Evolutionary conservation across 2,888 invertebrate genomes (phyloP), one percentile per base, ranked within the genome.

Genomic region (Agrenia bidenticulata): DNA sequence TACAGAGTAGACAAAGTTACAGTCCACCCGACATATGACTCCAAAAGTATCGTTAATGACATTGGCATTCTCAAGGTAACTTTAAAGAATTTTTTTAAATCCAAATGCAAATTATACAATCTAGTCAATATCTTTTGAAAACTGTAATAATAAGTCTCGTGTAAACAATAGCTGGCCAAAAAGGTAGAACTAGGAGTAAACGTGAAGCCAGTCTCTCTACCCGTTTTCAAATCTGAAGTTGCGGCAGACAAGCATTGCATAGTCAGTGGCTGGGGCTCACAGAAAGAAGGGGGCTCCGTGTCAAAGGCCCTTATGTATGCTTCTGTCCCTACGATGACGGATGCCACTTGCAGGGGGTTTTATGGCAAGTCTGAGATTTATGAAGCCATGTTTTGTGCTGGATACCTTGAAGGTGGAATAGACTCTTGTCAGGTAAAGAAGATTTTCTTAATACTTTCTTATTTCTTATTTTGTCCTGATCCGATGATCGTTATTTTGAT

Each of bases 391-490:
- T n/a, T 75, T 9, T 75, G 75, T 63, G 74, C 74, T 15, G 74
- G 74, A 1, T 74, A 62, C 27, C 45, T 51, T 1, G 67, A 75
- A 39, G 75, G 75, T 7, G 73, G 72, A 27, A 69, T 64, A 17
- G 75, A 75, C 37, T 71, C 71, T 21, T 75, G 75, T 39, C 75
- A 75, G 72, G 75, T 73, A n/a, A n/a, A n/a, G n/a, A n/a, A n/a
- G n/a, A n/a, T n/a, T n/a, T n/a, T n/a, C n/a, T n/a, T n/a, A n/a
- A n/a, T n/a, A n/a, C n/a, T n/a, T n/a, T n/a, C n/a, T n/a, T n/a
- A n/a, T n/a, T n/a, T n/a, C n/a, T n/a, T n/a, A n/a, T n/a, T n/a
- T n/a, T n/a, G n/a, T n/a, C n/a, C n/a, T n/a, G n/a, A n/a, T n/a
- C n/a, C n/a, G n/a, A n/a, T n/a, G n/a, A n/a, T n/a, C n/a, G n/a